Base-by-base conservation (phyloP, 2,888 invertebrate genomes). In the Listrodromus nycthemerus region DNA sequence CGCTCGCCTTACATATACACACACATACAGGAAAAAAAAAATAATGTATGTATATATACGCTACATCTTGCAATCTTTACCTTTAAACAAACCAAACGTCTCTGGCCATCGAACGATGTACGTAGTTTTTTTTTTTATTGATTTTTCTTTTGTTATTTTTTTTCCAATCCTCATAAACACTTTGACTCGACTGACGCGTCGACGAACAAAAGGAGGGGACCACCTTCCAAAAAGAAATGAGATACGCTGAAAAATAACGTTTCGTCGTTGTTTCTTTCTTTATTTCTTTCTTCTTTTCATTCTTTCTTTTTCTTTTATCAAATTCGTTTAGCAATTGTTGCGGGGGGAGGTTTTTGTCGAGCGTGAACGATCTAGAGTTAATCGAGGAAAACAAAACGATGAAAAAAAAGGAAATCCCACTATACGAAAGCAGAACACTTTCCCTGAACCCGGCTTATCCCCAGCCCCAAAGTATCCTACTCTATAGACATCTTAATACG, bases 401-500 rank as follows among this genome's bases (percentile, higher is more conserved):
- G 41, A 66, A 71, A 58, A 73, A 8, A 78, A 75, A 81, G 69
- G 75, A 67, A 41, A 76, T 74, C 48, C 73, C 71, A 66, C 50
- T 80, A 58, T 76, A 85, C 55, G 77, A 86, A 90, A 55, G 89
- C 90, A 91, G 89, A 81, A 85, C 80, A 86, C 84, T 85, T 80
- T 81, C 85, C 86, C 79, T 78, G 77, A 80, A 84, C 90, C 90
- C 89, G 88, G 91, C 91, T 91, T 91, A 90, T 91, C 90, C 91
- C 90, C 88, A 89, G 90, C 91, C 88, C 91, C 90, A 89, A 92
- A 91, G 90, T 91, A 91, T 91, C 91, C 91, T 89, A 91, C 90
- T 91, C 91, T 92, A 92, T 92, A 92, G 92, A 92, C 91, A 92
- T 92, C 92, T 92, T 92, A 92, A 92, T 92, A 92, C 92, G 91